These are phyloP conservation scores for Acheta domesticus DNA, from an alignment of 2,888 invertebrate genomes.

Conservation along the genomic window DNA sequence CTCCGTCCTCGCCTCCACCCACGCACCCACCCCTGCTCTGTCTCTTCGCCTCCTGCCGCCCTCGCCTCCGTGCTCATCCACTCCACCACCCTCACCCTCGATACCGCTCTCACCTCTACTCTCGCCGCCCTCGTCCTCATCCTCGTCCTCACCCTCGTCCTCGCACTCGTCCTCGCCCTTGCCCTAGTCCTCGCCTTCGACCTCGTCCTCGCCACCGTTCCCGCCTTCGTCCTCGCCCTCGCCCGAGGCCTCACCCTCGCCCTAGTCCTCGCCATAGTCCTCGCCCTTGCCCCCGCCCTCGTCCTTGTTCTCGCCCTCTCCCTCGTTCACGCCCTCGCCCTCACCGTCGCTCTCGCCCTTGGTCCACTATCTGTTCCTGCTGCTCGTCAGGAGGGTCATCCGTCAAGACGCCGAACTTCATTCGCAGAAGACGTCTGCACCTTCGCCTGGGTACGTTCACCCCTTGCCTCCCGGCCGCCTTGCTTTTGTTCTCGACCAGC, in stretches of 20 bases:
- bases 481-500: too few relatives aligned
- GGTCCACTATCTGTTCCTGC: not conserved
- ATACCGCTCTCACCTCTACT: too few relatives aligned
- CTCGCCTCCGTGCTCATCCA: not conserved
- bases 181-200: not conserved
- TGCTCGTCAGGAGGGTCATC: not conserved
- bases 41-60: not conserved
- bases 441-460: not conserved
- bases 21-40: not conserved
- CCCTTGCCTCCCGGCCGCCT: too few relatives aligned
- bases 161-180: not conserved
- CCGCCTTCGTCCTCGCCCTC: not conserved
- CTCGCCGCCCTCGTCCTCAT: too few relatives aligned
- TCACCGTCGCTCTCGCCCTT: not conserved
- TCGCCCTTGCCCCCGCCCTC: not conserved
- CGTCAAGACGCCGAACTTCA: not conserved
- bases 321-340: too few relatives aligned
- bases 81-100: not conserved
- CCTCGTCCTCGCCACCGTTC: not conserved
- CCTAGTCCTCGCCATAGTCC: not conserved
- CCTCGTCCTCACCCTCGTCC: not conserved
- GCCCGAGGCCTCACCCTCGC: not conserved
- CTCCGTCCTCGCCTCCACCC: not conserved
- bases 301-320: not conserved
- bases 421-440: not conserved